Percentiles rank a stretch among this genome's conserved stretches.
These are phyloP conservation scores for Caranx ignobilis DNA, from an alignment of 2,113 vertebrate genomes.

Conservation along the genomic window DNA sequence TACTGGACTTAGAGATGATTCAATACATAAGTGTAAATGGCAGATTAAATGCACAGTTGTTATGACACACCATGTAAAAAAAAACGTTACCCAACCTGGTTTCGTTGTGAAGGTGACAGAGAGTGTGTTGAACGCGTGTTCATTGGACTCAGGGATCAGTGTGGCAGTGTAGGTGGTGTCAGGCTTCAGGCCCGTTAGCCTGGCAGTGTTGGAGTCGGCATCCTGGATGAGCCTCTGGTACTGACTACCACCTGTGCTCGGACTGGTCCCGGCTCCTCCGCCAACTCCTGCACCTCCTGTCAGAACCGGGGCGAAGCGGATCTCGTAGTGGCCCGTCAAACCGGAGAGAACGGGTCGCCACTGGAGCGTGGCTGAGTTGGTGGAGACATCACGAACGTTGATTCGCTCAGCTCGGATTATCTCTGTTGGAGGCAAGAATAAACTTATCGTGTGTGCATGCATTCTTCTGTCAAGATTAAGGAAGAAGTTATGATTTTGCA, in stretches of 20 bases:
- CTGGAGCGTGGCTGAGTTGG: constrained; percentile 85
- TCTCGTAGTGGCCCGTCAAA: constrained; percentile 84
- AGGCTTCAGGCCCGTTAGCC: constrained; percentile 83
- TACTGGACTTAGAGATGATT: neutral
- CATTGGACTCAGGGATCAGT: constrained; percentile 88
- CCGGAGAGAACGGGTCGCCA: constrained; percentile 89
- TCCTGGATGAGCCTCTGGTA: constrained; percentile 80
- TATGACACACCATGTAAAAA: neutral
- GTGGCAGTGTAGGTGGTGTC: constrained; percentile 89
- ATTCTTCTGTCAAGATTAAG: neutral
- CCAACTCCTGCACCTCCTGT: constrained; percentile 33
- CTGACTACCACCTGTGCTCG: constrained; percentile 57
- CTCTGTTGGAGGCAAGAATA: constrained; percentile 76
- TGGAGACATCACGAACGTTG: constrained; percentile 85
- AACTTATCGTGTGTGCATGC: neutral
- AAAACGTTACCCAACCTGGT: constrained; percentile 79
- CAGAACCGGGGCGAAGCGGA: constrained; percentile 82
- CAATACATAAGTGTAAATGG: neutral
- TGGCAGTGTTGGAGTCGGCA: constrained; percentile 79
- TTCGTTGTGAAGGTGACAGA: constrained; percentile 87
- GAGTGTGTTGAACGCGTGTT: constrained; percentile 81
- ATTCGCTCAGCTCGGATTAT: constrained; percentile 88
- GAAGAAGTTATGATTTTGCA: constrained; percentile 5
- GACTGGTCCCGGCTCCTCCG: constrained; percentile 64
- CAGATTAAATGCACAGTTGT: neutral